Evolutionary conservation across 2,888 invertebrate genomes (phyloP), one percentile per base, ranked within the genome.

Genomic region (Caenorhabditis doughertyi): DNA sequence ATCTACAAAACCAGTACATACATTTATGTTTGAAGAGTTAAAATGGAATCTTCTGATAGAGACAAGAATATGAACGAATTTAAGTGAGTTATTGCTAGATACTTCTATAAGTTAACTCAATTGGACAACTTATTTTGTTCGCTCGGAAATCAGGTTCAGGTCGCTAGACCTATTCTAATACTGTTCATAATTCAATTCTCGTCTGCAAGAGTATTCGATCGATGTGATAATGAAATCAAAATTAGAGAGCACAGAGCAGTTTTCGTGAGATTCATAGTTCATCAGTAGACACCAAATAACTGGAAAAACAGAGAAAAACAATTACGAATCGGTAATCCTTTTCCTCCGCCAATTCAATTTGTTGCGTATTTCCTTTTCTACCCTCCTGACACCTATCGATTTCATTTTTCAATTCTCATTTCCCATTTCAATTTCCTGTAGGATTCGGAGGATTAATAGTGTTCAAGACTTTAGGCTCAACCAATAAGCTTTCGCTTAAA

Each of bases 311-410:
- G 39, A 58, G 53, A 67, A 55, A 68, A 68, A 56, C 68, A 68
- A 68, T 68, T 68, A 68, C 42, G 55, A 25, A 55, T 42, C 58
- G 56, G 70, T 70, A 70, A 70, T 70, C 70, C 47, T 44, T 58
- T 42, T 58, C 11, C 13, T 39, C 23, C 39, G 53, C 21, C 42
- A 68, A 68, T 68, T 68, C 56, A 56, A 70, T 70, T 58, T 47
- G 56, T 58, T 56, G 70, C 70, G 70, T 21, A 47, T 70, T 70
- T 70, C 58, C 70, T 47, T 23, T 64, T 64, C n/a, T 21, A 32
- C 39, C 32, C 42, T 62, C 62, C 44, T 62, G 62, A 62, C 21
- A 42, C 42, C 42, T 16, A 56, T 56, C 18, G 39, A 39, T 39
- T 39, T 13, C 62, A 62, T 27, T 49, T 5, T 18, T n/a, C n/a